Evolutionary conservation across 2,888 invertebrate genomes (phyloP).

Genomic region (Poecilobothrus nobilitatus): DNA sequence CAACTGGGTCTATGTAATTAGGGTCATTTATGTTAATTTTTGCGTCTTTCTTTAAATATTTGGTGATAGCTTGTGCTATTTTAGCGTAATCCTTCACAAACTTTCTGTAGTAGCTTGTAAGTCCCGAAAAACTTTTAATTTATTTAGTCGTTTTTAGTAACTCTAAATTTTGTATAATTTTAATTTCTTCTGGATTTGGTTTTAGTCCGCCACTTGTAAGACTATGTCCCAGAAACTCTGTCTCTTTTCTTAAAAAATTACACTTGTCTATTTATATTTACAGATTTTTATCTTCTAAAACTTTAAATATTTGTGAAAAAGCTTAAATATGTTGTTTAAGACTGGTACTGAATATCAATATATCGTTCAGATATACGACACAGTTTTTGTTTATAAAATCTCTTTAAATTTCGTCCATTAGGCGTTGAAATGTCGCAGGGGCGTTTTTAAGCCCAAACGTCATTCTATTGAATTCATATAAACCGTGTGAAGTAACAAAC

Average conservation of each 20-base stretch:
- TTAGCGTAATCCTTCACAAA: slow-evolving; percentile 15
- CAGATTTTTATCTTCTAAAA: slow-evolving; percentile 14
- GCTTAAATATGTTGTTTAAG: slow-evolving; percentile 16
- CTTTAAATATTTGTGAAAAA: slow-evolving; percentile 15
- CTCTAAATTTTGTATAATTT: slow-evolving; percentile 10
- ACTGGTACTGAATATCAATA: slow-evolving; percentile 16
- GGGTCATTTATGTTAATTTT: too few species aligned
- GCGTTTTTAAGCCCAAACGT: slow-evolving; percentile 18
- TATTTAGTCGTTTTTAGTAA: slow-evolving; percentile 20
- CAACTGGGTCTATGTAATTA: too few species aligned
- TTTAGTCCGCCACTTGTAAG: slow-evolving; percentile 16
- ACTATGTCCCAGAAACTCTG: slow-evolving; percentile 17
- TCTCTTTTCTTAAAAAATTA: slow-evolving; percentile 15
- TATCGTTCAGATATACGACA: slow-evolving; percentile 22
- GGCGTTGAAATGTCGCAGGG: slow-evolving; percentile 17
- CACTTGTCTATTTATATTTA: slow-evolving; percentile 17
- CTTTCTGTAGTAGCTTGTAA: slow-evolving; percentile 20
- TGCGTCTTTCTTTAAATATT: too few species aligned
- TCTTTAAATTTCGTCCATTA: slow-evolving; percentile 17
- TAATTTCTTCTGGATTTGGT: slow-evolving; percentile 17
- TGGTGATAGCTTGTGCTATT: slow-evolving; percentile 12
- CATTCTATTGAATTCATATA: slow-evolving; percentile 21
- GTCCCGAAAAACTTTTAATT: slow-evolving; percentile 21
- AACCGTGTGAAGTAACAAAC: slow-evolving; percentile 18
- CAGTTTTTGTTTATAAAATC: slow-evolving; percentile 18